Conservation (phyloP, 2,797 vertebrate genomes). For the Acanthiza pusilla region DNA sequence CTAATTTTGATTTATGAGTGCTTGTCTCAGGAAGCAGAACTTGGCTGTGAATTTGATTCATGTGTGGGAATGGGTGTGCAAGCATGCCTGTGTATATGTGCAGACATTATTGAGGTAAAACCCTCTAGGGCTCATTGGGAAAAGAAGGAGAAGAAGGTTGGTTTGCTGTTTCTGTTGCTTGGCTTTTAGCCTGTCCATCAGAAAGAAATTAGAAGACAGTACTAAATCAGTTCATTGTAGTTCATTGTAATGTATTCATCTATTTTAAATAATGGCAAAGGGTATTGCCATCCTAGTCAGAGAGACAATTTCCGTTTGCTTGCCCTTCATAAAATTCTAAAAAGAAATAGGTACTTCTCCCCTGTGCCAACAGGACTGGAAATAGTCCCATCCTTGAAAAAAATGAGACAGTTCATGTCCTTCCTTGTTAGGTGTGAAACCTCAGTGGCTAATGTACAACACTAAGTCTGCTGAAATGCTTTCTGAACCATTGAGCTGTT, state of each 20-base stretch:
- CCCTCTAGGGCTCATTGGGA: neutral
- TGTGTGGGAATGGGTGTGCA: neutral
- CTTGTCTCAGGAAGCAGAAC: neutral
- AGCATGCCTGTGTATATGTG: neutral
- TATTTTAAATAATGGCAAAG: neutral
- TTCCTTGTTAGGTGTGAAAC: neutral
- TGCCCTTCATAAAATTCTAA: neutral
- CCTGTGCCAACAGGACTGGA: neutral
- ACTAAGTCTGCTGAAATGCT: neutral
- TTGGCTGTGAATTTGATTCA: neutral
- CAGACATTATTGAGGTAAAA: neutral
- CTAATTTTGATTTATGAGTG: neutral
- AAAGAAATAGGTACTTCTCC: neutral
- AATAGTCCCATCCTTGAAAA: neutral
- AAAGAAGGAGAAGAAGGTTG: neutral
- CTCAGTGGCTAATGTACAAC: neutral
- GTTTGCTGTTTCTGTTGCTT: neutral
- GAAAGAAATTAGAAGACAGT: neutral
- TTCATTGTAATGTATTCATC: neutral
- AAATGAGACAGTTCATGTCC: neutral
- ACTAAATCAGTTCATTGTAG: neutral
- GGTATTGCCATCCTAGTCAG: neutral
- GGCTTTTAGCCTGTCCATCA: neutral
- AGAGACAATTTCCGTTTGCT: neutral
- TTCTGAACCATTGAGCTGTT: neutral